phyloP scores from a whole-genome alignment of 2,888 invertebrate species.

The Agelastica alni region DNA sequence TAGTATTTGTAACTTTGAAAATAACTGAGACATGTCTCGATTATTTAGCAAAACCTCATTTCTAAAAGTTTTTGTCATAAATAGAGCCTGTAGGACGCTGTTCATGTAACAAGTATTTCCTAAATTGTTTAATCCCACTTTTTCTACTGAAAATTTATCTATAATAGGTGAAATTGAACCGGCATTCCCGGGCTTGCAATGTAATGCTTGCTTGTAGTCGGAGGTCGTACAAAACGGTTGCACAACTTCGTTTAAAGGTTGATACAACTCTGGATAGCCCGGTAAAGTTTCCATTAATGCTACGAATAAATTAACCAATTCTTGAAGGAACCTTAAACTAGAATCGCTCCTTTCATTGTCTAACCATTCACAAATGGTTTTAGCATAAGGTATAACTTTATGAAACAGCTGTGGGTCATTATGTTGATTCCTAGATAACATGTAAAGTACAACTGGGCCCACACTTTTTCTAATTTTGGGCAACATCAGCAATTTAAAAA shows the following conservation, averaged over 20 bases:
- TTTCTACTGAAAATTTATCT: conserved; percentile 51
- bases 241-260: conserved; percentile 48
- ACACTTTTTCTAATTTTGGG: conserved; percentile 62
- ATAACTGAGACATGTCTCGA: conserved; percentile 63
- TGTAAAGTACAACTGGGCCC: conserved; percentile 66
- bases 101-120: conserved; percentile 92
- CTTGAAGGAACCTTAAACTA: conserved; percentile 59
- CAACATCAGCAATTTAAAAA: conserved; percentile 63
- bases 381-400: conserved; percentile 61
- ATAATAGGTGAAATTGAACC: conserved; percentile 39
- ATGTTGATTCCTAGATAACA: conserved; percentile 66
- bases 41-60: conserved; percentile 66
- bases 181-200: conserved; percentile 54
- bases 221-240: conserved; percentile 47
- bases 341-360: conserved; percentile 63
- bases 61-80: conserved; percentile 80
- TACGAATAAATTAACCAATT: conserved; percentile 64
- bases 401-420: conserved; percentile 52
- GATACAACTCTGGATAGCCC: conserved; percentile 48
- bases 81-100: conserved; percentile 81
- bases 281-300: conserved; percentile 60
- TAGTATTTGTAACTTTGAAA: conserved; percentile 68
- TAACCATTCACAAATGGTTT: conserved; percentile 59
- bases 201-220: conserved; percentile 48
- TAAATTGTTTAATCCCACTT: conserved; percentile 79